Evolutionary conservation across 2,113 vertebrate genomes (phyloP).

Genomic region (Microtus ochrogaster): DNA sequence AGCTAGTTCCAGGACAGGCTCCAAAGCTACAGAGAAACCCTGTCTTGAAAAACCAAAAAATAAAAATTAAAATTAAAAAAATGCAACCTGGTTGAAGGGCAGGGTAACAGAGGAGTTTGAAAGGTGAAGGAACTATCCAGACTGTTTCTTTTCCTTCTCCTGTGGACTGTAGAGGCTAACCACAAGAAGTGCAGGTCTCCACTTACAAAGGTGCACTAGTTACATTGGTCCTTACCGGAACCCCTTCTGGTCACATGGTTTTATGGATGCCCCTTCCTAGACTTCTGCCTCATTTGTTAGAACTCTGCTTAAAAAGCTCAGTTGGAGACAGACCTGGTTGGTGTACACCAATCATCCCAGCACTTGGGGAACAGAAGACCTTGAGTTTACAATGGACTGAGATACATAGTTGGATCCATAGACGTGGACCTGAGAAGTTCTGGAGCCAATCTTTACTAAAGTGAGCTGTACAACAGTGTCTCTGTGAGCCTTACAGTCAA

Average conservation of each 20-base stretch:
- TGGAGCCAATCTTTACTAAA: neutral
- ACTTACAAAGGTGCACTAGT: neutral
- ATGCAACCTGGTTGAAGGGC: neutral
- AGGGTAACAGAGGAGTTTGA: neutral
- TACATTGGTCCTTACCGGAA: neutral
- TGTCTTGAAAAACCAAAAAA: too few relatives aligned
- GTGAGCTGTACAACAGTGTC: neutral
- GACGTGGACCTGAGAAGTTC: neutral
- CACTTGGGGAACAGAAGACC: neutral
- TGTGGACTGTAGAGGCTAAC: neutral
- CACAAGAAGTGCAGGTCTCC: neutral
- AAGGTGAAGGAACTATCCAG: neutral
- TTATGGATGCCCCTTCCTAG: neutral
- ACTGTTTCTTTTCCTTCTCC: constrained; percentile 1
- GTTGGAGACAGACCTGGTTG: neutral
- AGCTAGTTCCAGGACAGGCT: too few relatives aligned
- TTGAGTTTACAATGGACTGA: neutral
- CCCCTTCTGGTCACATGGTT: neutral
- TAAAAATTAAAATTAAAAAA: too few relatives aligned
- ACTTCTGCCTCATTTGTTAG: neutral
- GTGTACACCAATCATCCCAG: neutral
- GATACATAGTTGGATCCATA: neutral
- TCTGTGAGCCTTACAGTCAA: neutral
- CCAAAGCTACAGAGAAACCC: too few relatives aligned
- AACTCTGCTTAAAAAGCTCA: neutral